A percentile compares a stretch with the other conserved stretches of the same genome.
phyloP scores from a whole-genome alignment of 2,113 vertebrate species.

The Paraplagusia blochii region DNA sequence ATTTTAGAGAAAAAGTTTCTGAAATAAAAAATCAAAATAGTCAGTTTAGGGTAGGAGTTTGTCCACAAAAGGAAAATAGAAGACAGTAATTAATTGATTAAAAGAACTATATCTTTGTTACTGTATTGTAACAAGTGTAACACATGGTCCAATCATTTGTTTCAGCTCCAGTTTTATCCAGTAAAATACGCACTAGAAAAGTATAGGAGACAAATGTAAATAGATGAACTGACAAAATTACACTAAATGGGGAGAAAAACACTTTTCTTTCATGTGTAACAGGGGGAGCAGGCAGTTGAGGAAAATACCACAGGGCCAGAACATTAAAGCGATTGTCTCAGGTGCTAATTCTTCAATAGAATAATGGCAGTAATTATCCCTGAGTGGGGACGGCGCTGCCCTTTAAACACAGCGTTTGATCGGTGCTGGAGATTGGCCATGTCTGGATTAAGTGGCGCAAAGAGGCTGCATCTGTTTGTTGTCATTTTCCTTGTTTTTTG shows the following conservation, averaged over 20 bases:
- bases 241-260: background rate
- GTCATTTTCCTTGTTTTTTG: background rate
- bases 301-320: constrained; percentile 49
- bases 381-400: constrained; percentile 55
- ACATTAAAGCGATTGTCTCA: constrained; percentile 67
- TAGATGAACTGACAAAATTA: no score
- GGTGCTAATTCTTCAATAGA: constrained; percentile 59
- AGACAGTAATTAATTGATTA: no score
- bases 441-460: constrained; percentile 16
- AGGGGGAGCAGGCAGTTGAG: background rate
- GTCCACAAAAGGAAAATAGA: no score
- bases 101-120: no score
- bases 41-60: no score
- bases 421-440: constrained; percentile 42
- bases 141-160: no score
- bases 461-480: constrained; percentile 8
- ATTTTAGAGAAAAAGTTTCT: no score
- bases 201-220: no score
- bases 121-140: no score
- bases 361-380: constrained; percentile 66
- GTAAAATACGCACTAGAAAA: no score
- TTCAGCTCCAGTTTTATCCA: no score
- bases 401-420: constrained; percentile 48
- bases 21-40: no score
- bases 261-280: constrained; percentile 31